Evolutionary conservation across 2,888 invertebrate genomes (phyloP), one percentile per base, ranked within the genome.

Genomic region (Pachydiplax longipennis): DNA sequence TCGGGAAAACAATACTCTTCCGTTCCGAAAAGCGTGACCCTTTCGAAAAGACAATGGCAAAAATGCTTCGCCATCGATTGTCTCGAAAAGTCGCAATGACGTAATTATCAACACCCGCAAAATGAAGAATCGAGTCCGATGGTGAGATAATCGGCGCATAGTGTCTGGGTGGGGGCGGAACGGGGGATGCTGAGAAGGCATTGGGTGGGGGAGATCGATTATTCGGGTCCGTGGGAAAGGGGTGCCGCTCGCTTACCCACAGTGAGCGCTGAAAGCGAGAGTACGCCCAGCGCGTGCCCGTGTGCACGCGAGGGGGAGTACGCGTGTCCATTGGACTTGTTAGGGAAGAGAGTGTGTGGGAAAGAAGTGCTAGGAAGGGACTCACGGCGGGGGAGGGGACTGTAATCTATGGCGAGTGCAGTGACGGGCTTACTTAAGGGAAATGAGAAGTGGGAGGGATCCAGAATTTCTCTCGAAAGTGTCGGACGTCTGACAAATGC

Each of bases 191-290:
- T 10, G n/a, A 4, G 22, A 44, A 10, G 18, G 1, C n/a, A 53
- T 13, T 8, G 31, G 8, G 31, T 53, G 61, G n/a, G n/a, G n/a
- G 61, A 12, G 18, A 18, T 31, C 48, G 25, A 58, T 58, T 40
- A 18, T 61, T 31, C 61, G 15, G 58, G 40, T 10, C 61, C 87
- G 87, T 87, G 87, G 87, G 87, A 87, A 87, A 87, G 61, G 87
- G 87, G 87, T 87, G n/a, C 87, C 22, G 61, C 61, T 87, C 87
- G n/a, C 87, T 87, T 87, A 87, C 87, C 87, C 87, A 87, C 65
- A 87, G 58, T 61, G 35, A 37, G 61, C 87, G 37, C 35, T n/a
- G 37, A 65, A 37, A 10, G 37, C 87, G 25, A 31, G 10, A 31
- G 5, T 13, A 31, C 25, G 31, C 53, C 48, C n/a, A 22, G 81